phyloP scores from a whole-genome alignment of 2,113 vertebrate genomes.

The Ahaetulla prasina region DNA sequence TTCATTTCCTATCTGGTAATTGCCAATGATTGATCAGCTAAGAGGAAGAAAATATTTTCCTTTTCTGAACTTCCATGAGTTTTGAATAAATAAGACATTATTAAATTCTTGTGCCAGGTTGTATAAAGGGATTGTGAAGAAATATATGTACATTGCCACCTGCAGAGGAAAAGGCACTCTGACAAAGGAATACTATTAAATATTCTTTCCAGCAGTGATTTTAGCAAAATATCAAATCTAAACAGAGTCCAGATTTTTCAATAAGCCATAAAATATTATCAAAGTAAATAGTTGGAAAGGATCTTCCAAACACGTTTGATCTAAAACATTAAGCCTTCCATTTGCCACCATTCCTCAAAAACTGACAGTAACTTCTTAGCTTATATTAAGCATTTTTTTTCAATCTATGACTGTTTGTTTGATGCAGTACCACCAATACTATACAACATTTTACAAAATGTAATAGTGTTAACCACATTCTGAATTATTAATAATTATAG shows the following conservation, averaged over 20 bases:
- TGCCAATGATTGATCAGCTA: background rate
- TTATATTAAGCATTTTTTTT: background rate
- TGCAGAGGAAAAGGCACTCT: background rate
- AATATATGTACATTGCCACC: background rate
- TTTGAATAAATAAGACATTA: background rate
- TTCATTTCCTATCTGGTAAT: background rate
- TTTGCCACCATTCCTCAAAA: background rate
- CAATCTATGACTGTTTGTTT: background rate
- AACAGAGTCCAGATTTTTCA: background rate
- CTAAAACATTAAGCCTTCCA: background rate
- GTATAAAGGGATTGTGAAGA: background rate
- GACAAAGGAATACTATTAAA: background rate
- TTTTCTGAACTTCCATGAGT: background rate
- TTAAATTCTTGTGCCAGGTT: background rate
- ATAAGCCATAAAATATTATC: background rate
- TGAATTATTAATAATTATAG: background rate
- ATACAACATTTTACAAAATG: background rate
- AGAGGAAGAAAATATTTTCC: background rate
- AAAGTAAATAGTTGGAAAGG: background rate
- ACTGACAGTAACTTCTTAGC: no score
- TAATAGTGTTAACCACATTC: background rate
- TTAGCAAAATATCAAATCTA: background rate
- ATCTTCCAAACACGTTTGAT: background rate
- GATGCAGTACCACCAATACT: background rate
- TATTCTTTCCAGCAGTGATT: background rate